Base-by-base conservation (phyloP, 2,113 vertebrate genomes). In the Lichenostomus cassidix region DNA sequence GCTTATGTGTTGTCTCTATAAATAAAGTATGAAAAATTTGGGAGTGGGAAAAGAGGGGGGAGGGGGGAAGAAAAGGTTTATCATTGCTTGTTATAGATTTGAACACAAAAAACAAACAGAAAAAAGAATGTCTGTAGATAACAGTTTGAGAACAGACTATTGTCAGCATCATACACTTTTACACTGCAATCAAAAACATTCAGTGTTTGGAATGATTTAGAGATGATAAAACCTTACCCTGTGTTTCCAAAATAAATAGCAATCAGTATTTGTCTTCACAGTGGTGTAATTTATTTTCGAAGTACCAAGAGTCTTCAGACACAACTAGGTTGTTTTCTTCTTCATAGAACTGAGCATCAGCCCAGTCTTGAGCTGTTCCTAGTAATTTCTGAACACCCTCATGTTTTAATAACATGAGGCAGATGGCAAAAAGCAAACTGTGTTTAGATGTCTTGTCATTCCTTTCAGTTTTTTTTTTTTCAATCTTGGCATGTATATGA, bases 1-100 rank as follows among this genome's bases (percentile, higher is more conserved):
- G 63, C 23, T 49, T 49, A 12, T 0, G 1, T 55, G 6, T 35
- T 76, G 13, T 47, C 9, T 46, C 18, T 64, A 15, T 33, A 62
- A 80, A 75, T 49, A 83, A 85, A 83, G 5, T 12, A 74, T 5
- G 19, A 82, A 13, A 85, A 62, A 62, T 42, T 22, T 77, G 8
- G 3, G 5, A 2, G 10, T 33, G 10, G 6, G 2, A 25, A 65
- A 68, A 52, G 11, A 6, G 2, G 0, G 5, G 2, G 4, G 4
- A 27, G 35, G 10, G 15, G 5, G 6, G 10, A 47, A 55, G 25
- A 42, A 25, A 75, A 74, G 0, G 8, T 41, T 78, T 67, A 46
- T 74, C 6, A 47, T 44, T 59, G 5, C 19, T 65, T 89, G 15
- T 64, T 80, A 33, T 92, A 46, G 29, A 70, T 22, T 41, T 68